These are phyloP conservation scores for Nymphalis c-album DNA, from an alignment of 2,888 invertebrate species.

Conservation along the genomic window DNA sequence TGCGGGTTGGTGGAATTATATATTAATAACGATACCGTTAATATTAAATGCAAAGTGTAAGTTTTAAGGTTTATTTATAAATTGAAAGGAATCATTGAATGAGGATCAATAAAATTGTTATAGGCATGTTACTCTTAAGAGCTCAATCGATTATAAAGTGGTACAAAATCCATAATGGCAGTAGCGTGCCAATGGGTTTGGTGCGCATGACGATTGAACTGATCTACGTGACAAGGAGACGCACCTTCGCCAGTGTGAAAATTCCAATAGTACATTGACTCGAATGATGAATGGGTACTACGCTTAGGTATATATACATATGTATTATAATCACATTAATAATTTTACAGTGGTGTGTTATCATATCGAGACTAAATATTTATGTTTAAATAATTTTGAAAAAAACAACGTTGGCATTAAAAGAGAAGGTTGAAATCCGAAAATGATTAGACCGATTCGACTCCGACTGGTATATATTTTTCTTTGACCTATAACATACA, in stretches of 20 bases:
- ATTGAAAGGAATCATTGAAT: neutral
- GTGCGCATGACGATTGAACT: constrained; percentile 54
- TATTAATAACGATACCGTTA: neutral
- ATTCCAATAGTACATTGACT: constrained; percentile 7
- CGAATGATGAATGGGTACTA: neutral
- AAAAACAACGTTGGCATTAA: too few species aligned
- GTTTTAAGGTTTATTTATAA: neutral
- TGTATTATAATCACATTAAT: too few species aligned
- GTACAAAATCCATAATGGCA: constrained; percentile 51
- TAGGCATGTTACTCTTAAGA: neutral
- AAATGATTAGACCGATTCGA: too few species aligned
- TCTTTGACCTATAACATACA: too few species aligned
- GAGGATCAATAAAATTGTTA: neutral
- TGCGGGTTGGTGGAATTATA: too few species aligned
- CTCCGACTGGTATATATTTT: too few species aligned
- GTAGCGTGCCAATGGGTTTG: constrained; percentile 55
- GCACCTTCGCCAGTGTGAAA: constrained; percentile 9
- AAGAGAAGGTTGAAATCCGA: too few species aligned
- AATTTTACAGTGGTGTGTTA: too few species aligned
- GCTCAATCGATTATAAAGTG: constrained; percentile 1
- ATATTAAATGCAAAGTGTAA: neutral
- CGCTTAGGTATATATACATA: too few species aligned
- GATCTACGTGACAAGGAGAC: constrained; percentile 54
- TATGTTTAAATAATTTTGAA: too few species aligned
- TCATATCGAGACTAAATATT: too few species aligned